Percentiles rank a stretch among this genome's conserved stretches.
Conservation (phyloP, 2,113 vertebrate genomes). For the Chrysemys picta region DNA sequence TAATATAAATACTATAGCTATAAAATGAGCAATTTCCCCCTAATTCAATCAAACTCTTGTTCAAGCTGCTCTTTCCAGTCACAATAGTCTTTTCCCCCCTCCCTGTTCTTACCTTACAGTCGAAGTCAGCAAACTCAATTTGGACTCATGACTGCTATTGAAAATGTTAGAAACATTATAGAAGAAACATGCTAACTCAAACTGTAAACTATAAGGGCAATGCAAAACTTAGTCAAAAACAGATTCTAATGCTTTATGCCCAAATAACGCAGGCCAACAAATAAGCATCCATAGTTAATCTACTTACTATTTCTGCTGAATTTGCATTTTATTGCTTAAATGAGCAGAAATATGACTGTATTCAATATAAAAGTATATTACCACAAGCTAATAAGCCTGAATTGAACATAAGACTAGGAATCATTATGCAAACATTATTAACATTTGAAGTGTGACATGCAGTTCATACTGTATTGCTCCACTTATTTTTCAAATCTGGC, state of each 20-base stretch:
- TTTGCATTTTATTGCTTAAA: constrained; percentile 71
- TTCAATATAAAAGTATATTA: constrained; percentile 59
- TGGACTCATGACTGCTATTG: not conserved
- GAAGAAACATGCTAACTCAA: constrained; percentile 29
- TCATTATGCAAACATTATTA: constrained; percentile 47
- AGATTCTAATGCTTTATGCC: constrained; percentile 56
- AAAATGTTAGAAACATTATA: not conserved
- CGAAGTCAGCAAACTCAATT: not conserved
- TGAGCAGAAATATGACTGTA: constrained; percentile 58
- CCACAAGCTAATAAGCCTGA: constrained; percentile 33
- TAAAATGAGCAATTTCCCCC: not conserved
- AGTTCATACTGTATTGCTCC: not conserved
- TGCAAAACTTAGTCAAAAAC: constrained; percentile 32
- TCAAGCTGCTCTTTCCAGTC: not conserved
- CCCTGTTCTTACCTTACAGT: not conserved
- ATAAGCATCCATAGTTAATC: constrained; percentile 49
- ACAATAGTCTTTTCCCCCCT: not conserved
- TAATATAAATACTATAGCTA: not conserved
- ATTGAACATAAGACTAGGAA: constrained; percentile 27
- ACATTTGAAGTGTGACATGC: constrained; percentile 29
- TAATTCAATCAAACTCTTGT: not conserved
- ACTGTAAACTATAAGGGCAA: not conserved
- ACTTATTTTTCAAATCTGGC: constrained; percentile 29
- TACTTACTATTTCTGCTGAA: constrained; percentile 65
- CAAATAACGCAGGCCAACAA: constrained; percentile 53